A percentile compares a stretch with the other conserved stretches of the same genome.
phyloP scores from a whole-genome alignment of 2,113 vertebrate species.

The Paraplagusia blochii region DNA sequence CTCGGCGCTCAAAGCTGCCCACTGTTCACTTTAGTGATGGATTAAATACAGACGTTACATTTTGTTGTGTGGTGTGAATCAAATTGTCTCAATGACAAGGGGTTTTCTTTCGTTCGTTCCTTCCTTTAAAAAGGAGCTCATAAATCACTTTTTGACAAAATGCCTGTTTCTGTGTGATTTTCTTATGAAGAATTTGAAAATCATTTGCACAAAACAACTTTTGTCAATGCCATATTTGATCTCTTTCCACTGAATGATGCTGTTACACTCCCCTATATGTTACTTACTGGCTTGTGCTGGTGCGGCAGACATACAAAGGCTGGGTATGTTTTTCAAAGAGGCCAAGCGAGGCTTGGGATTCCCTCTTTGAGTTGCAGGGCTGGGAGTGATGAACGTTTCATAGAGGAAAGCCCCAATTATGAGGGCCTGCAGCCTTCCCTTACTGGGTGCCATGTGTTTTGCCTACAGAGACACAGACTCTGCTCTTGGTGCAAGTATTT shows the following conservation, averaged over 20 bases:
- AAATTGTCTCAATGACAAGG: too few species aligned
- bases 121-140: conserved; percentile 55
- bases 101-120: too few species aligned
- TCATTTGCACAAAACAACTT: conserved; percentile 55
- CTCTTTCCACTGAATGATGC: conserved; percentile 57
- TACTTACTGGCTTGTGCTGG: background rate
- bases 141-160: conserved; percentile 65
- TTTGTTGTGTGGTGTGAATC: too few species aligned
- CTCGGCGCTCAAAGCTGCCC: too few species aligned
- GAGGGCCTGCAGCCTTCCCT: conserved; percentile 39
- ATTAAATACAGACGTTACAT: too few species aligned
- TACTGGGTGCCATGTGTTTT: conserved; percentile 50
- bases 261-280: conserved; percentile 42
- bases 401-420: conserved; percentile 49
- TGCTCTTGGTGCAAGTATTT: conserved; percentile 35
- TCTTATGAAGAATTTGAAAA: conserved; percentile 59
- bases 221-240: too few species aligned
- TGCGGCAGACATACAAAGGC: conserved; percentile 4
- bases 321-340: conserved; percentile 16
- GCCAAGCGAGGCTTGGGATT: conserved; percentile 31
- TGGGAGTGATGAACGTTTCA: conserved; percentile 50
- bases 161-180: conserved; percentile 59
- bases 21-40: too few species aligned
- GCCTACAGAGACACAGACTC: conserved; percentile 46
- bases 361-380: conserved; percentile 34